Base-by-base conservation (phyloP, 2,113 vertebrate species). In the Dicentrarchus labrax region DNA sequence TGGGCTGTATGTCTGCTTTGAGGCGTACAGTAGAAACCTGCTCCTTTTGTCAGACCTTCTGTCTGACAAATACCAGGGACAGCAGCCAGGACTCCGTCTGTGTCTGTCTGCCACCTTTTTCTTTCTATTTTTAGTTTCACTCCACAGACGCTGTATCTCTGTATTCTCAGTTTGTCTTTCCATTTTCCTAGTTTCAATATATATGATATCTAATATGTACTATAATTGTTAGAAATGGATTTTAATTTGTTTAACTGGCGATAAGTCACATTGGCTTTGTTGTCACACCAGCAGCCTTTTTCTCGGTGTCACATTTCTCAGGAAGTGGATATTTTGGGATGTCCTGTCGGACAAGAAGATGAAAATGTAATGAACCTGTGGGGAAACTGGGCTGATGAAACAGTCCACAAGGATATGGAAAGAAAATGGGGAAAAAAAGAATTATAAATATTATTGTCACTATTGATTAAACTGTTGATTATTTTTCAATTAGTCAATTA, bases 31-130 rank as follows among this genome's bases (percentile, higher is more conserved):
- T 71, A n/a, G 59, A 64, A 54, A 38, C 16, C 24, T 22, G 21
- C 47, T 82, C 41, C 54, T 41, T 81, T 66, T 30, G 50, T 72
- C 41, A 24, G 39, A 11, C 51, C 47, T 24, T 56, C 30, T 36
- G 21, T 66, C 41, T 50, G 41, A 65, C 66, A 11, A 62, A 61
- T 45, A 6, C 16, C 30, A 51, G 41, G 21, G 2, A 30, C 60
- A 76, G 47, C 9, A 41, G 62, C 30, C 15, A 51, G 17, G 10
- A 24, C 38, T 22, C 8, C 8, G 15, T 38, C 10, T 54, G 36
- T 57, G 53, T 60, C 43, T 21, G 30, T 51, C 50, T n/a, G n/a
- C 47, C 30, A 41, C n/a, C 41, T 47, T 66, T 53, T 69, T 38
- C 16, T 12, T 51, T 38, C 24, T 38, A 8, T 3, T 60, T 38